A percentile compares a stretch with the other conserved stretches of the same genome.
Conservation (phyloP, 2,797 vertebrate genomes). For the Eulemur albifrons region DNA sequence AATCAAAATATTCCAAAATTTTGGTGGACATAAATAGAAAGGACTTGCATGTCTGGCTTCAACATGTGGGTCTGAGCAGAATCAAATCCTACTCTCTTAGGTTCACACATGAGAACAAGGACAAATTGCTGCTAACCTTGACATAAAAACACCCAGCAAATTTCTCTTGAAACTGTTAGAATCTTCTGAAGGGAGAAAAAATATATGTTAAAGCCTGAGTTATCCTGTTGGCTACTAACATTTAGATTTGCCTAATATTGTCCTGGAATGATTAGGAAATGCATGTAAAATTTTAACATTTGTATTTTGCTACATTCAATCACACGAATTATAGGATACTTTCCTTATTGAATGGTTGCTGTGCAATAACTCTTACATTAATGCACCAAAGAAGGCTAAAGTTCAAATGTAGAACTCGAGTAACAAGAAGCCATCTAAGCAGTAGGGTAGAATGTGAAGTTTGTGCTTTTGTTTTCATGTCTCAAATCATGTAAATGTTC, state of each 20-base stretch:
- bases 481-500: neutral
- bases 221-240: neutral
- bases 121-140: neutral
- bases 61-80: neutral
- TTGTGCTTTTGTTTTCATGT: constrained; percentile 45
- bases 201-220: neutral
- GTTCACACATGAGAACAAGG: neutral
- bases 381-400: neutral
- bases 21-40: neutral
- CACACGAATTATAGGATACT: neutral
- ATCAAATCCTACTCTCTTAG: neutral
- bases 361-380: neutral
- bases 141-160: neutral
- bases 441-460: neutral
- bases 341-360: neutral
- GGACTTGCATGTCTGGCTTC: neutral
- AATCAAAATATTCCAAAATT: neutral
- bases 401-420: neutral
- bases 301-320: neutral
- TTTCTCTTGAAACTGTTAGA: neutral
- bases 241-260: neutral
- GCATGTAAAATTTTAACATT: neutral
- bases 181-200: neutral
- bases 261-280: neutral
- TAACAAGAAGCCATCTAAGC: neutral